These are phyloP conservation scores for Diachrysia chrysitis DNA, from an alignment of 2,888 invertebrate species.

Conservation along the genomic window DNA sequence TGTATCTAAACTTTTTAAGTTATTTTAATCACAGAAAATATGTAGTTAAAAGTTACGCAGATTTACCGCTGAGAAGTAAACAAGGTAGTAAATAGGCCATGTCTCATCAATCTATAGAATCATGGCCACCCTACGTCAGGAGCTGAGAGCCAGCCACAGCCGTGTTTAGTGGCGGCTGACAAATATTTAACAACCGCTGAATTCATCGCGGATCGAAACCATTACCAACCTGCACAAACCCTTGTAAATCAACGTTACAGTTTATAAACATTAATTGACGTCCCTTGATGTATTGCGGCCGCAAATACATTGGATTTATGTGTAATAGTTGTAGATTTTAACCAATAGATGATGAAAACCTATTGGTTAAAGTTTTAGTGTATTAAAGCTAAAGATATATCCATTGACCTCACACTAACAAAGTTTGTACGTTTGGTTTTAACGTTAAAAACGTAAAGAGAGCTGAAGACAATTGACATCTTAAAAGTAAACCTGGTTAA, in stretches of 20 bases:
- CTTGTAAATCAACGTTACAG: not conserved
- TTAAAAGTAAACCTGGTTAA: too few relatives aligned
- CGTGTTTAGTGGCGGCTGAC: slow-evolving; percentile 66
- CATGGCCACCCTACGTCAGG: slow-evolving; percentile 36
- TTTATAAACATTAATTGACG: not conserved
- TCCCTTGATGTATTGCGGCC: not conserved
- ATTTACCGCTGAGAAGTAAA: too few relatives aligned
- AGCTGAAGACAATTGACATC: too few relatives aligned
- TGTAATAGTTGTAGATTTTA: not conserved
- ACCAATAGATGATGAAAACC: too few relatives aligned
- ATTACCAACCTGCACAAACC: not conserved
- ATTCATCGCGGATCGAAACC: not conserved
- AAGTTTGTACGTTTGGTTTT: too few relatives aligned
- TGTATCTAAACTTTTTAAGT: too few relatives aligned
- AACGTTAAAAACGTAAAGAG: too few relatives aligned
- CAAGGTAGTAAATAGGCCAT: not conserved
- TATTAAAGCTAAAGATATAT: not conserved
- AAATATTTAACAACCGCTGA: slow-evolving; percentile 71
- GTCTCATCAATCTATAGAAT: slow-evolving; percentile 6
- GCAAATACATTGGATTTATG: not conserved
- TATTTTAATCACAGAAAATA: too few relatives aligned
- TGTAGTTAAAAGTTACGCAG: too few relatives aligned
- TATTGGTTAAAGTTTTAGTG: too few relatives aligned
- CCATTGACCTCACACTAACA: not conserved
- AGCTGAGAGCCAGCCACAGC: slow-evolving; percentile 37